Evolutionary conservation across 2,797 vertebrate species (phyloP), one percentile per base, ranked within the genome.

Genomic region (Sebastes glaucus): DNA sequence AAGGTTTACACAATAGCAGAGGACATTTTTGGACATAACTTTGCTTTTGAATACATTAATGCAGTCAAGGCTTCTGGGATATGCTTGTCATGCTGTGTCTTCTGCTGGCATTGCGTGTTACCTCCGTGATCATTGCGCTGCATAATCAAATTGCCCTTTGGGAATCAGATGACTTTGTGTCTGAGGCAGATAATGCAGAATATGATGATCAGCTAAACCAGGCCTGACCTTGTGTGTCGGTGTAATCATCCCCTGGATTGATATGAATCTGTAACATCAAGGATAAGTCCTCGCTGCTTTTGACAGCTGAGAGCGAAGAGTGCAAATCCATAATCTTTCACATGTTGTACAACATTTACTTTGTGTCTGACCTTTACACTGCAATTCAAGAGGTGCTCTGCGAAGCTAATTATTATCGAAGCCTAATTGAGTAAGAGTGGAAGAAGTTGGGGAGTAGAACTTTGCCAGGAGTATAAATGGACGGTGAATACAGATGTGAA

Each of bases 91-190:
- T 68, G 57, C 71, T 69, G 71, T 70, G 59, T 79, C 71, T 81
- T 53, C 62, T 78, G 56, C 71, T 59, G 68, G 57, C 68, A 20
- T 80, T 52, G 52, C n/a, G 33, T 69, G 81, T 79, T 64, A 79
- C 46, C 25, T 35, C 76, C 53, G 61, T 6, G 28, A 83, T 87
- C 68, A 81, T 81, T 77, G 60, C 70, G 7, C 78, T 80, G 83
- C 87, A 91, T 81, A 90, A 91, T 92, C 82, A 87, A 82, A 84
- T 82, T 81, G 83, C 80, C 90, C 88, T 93, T 89, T 83, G 81
- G 71, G 85, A 92, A 88, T 88, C 85, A 79, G 87, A 90, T 94
- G 86, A 88, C 88, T 92, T 92, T 92, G 82, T 84, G 86, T 89
- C 85, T 84, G 59, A 25, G 73, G 78, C 32, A 89, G 89, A 91